Percentiles rank a stretch among this genome's conserved stretches.
Evolutionary conservation across 1,140 invertebrate genomes (phyloP).

Genomic region (Zaprionus gabonicus): DNA sequence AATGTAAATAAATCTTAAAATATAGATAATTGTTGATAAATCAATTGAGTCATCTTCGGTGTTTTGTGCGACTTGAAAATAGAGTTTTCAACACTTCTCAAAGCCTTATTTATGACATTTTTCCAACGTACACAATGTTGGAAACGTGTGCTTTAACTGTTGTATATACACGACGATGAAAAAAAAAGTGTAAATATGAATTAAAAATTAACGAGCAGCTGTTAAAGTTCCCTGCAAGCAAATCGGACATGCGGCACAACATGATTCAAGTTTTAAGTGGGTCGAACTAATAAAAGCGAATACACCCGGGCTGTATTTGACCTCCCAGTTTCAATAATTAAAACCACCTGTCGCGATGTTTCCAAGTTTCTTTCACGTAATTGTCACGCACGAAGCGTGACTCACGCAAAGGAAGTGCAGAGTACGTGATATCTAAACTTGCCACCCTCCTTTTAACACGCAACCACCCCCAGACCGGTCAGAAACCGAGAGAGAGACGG

Average conservation of each 20-base stretch:
- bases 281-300: slow-evolving; percentile 6
- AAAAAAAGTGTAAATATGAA: slow-evolving; percentile 23
- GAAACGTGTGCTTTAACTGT: neutral
- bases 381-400: neutral
- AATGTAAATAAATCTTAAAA: neutral
- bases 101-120: slow-evolving; percentile 7
- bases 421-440: neutral
- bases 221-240: slow-evolving; percentile 44
- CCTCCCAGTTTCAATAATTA: slow-evolving; percentile 1
- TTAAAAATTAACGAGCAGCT: slow-evolving; percentile 68
- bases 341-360: slow-evolving; percentile 52
- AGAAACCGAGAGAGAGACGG: neutral
- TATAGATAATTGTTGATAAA: neutral
- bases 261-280: slow-evolving; percentile 13
- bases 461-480: slow-evolving; percentile 14
- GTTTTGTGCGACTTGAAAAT: slow-evolving; percentile 5
- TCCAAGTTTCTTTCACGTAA: neutral
- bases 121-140: slow-evolving; percentile 20
- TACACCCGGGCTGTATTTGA: neutral
- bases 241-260: slow-evolving; percentile 23
- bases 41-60: neutral
- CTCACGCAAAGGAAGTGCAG: neutral
- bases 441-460: neutral
- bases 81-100: neutral
- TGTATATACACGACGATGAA: neutral